phyloP scores from a whole-genome alignment of 2,888 invertebrate species.

The Anthrax anthrax region DNA sequence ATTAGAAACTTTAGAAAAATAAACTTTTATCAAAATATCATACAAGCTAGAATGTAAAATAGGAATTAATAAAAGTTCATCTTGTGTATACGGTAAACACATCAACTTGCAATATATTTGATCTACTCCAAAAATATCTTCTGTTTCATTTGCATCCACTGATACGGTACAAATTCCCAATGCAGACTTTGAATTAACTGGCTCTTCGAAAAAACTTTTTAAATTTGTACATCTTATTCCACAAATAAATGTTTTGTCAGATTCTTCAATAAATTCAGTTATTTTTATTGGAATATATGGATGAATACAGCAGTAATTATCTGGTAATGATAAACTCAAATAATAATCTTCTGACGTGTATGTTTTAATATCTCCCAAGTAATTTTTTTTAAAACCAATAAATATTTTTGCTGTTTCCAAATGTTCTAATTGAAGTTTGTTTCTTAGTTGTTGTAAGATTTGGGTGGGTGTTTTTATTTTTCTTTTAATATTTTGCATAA shows the following conservation, averaged over 20 bases:
- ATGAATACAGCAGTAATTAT: constrained; percentile 2
- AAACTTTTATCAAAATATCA: too few relatives aligned
- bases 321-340: too few relatives aligned
- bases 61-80: not conserved
- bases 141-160: not conserved
- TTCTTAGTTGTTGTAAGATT: constrained; percentile 4
- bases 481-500: constrained; percentile 2
- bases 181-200: not conserved
- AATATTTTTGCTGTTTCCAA: not conserved
- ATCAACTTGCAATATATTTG: not conserved
- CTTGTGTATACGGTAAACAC: not conserved
- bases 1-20: too few relatives aligned
- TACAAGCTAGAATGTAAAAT: not conserved
- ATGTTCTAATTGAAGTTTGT: constrained; percentile 1
- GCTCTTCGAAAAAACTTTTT: not conserved
- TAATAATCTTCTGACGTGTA: too few relatives aligned
- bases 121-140: not conserved
- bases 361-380: not conserved
- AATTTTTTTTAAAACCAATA: constrained; percentile 1
- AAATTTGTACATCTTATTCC: not conserved
- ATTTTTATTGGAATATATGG: constrained; percentile 4
- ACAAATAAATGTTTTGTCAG: not conserved
- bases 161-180: not conserved
- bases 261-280: not conserved
- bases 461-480: constrained; percentile 5